Conservation (phyloP, 2,113 vertebrate genomes). For the Aleadryas rufinucha region DNA sequence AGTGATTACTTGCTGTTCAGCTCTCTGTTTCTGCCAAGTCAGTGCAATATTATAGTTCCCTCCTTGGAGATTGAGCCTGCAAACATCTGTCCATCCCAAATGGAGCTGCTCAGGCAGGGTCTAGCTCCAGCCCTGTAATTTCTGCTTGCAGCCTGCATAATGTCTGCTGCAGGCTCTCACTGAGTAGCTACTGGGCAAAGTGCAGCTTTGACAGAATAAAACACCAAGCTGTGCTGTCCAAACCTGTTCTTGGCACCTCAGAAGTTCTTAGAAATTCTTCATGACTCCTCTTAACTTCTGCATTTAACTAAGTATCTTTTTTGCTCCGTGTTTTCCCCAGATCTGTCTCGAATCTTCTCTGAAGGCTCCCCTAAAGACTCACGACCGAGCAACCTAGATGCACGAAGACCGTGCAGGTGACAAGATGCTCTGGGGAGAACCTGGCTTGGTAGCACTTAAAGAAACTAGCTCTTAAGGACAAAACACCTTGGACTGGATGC, state of each 20-base stretch:
- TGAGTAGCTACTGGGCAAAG: neutral
- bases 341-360: slow-evolving; percentile 10
- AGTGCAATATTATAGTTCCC: neutral
- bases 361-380: neutral
- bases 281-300: neutral
- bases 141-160: neutral
- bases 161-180: neutral
- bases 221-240: neutral
- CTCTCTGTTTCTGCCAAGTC: neutral
- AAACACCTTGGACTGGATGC: neutral
- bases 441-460: slow-evolving; percentile 2
- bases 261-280: neutral
- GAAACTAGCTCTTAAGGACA: neutral
- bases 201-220: neutral
- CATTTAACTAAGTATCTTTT: neutral
- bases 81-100: neutral
- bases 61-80: neutral
- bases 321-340: neutral
- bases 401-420: neutral
- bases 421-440: neutral
- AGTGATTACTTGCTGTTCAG: neutral
- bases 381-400: neutral
- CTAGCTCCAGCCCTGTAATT: neutral
- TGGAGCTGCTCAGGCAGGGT: neutral
- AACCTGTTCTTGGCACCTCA: neutral